A percentile compares a stretch with the other conserved stretches of the same genome.
Conservation (phyloP, 2,797 vertebrate genomes). For the Peromyscus aztecus region DNA sequence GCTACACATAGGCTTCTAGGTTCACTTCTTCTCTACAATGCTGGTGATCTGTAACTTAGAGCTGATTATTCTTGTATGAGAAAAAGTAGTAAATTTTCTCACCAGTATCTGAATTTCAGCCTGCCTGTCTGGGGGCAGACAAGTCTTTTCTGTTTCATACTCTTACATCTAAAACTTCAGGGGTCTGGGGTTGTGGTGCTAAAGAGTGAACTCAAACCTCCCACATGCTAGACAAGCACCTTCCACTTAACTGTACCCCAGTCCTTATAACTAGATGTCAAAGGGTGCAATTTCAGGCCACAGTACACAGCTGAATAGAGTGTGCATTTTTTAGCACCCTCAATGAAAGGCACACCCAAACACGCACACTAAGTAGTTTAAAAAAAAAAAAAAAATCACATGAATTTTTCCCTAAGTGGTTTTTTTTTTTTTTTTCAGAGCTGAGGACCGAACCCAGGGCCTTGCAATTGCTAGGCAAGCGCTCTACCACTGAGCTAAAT, state of each 20-base stretch:
- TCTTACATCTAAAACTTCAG: not conserved
- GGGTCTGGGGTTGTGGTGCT: not conserved
- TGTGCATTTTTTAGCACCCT: not conserved
- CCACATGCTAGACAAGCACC: not conserved
- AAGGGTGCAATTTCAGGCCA: not conserved
- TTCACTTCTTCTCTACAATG: not conserved
- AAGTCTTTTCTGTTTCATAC: not conserved
- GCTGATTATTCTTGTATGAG: not conserved
- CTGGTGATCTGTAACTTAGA: not conserved
- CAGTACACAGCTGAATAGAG: accelerated
- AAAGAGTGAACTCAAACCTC: not conserved
- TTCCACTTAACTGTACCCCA: not conserved
- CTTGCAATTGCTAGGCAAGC: too few species aligned
- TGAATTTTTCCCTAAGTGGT: conserved; percentile 23
- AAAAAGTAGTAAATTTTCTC: not conserved
- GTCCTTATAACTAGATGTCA: not conserved
- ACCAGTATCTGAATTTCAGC: not conserved
- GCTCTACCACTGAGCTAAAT: too few species aligned
- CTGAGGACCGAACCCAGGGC: too few species aligned
- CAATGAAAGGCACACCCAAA: not conserved
- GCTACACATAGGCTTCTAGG: not conserved
- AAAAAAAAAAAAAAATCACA: not conserved
- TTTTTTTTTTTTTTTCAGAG: not conserved
- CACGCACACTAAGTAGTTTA: not conserved
- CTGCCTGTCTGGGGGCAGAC: not conserved